A percentile compares a stretch with the other conserved stretches of the same genome.
Conservation (phyloP, 2,888 invertebrate species). For the Apamea monoglypha region DNA sequence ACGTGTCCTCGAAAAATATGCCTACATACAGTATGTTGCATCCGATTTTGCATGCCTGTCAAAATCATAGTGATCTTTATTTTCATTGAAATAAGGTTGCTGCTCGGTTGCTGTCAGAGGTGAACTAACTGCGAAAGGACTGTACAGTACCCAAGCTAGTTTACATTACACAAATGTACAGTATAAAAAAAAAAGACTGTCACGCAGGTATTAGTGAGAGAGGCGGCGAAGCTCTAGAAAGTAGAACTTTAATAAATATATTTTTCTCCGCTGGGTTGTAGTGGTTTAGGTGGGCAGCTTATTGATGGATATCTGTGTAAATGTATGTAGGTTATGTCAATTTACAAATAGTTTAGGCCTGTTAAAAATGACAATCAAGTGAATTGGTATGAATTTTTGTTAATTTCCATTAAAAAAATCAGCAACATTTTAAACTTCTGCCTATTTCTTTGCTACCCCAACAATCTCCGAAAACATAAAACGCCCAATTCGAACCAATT, state of each 20-base stretch:
- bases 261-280: too few relatives aligned
- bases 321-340: too few relatives aligned
- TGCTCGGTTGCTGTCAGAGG: neutral
- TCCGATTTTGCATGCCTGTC: neutral
- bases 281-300: too few relatives aligned
- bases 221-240: too few relatives aligned
- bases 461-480: constrained; percentile 48
- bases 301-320: too few relatives aligned
- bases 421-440: constrained; percentile 20
- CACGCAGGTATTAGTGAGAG: too few relatives aligned
- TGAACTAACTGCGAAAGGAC: neutral
- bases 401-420: neutral
- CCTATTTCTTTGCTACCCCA: neutral
- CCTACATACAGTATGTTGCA: neutral
- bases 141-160: neutral
- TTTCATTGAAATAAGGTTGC: neutral
- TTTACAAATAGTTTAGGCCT: too few relatives aligned
- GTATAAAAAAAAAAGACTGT: too few relatives aligned
- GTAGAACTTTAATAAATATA: too few relatives aligned
- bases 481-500: constrained; percentile 44
- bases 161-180: neutral
- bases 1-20: neutral
- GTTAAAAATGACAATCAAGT: neutral
- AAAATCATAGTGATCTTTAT: neutral
- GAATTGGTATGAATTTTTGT: neutral